These are phyloP conservation scores for Dolichoris vasculosae DNA, from an alignment of 1,140 invertebrate species.

Conservation along the genomic window DNA sequence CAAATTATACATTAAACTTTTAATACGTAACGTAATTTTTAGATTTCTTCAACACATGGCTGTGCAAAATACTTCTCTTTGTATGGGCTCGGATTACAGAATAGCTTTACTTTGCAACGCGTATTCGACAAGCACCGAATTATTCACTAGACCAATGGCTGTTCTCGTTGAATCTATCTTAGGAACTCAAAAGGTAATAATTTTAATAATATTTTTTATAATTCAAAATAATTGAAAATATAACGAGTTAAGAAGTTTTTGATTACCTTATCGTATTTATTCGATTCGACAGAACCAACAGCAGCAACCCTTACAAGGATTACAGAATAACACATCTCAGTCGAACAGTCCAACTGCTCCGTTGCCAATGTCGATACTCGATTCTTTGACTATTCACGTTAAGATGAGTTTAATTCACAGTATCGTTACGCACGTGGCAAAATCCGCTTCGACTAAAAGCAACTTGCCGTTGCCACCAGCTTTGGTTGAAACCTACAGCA, in stretches of 20 bases:
- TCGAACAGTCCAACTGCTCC: slow-evolving; percentile 84
- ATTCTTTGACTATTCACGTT: slow-evolving; percentile 96
- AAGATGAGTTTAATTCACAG: slow-evolving; percentile 99
- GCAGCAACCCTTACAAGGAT: slow-evolving; percentile 68
- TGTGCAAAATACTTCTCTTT: slow-evolving; percentile 80
- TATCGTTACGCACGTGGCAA: slow-evolving; percentile 92
- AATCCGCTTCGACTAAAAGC: slow-evolving; percentile 89
- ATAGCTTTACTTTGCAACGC: slow-evolving; percentile 96
- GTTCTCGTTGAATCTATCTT: slow-evolving; percentile 91
- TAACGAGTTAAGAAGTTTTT: background rate
- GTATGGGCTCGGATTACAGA: slow-evolving; percentile 88
- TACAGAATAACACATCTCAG: slow-evolving; percentile 73
- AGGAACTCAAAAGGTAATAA: slow-evolving; percentile 80
- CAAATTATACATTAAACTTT: slow-evolving; percentile 16
- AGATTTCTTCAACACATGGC: slow-evolving; percentile 89
- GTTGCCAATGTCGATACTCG: slow-evolving; percentile 92
- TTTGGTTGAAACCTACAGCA: slow-evolving; percentile 94
- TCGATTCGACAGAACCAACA: slow-evolving; percentile 65
- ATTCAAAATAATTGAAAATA: background rate
- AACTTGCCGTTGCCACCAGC: slow-evolving; percentile 90
- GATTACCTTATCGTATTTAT: background rate
- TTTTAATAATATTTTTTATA: no score
- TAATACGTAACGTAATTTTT: slow-evolving; percentile 39
- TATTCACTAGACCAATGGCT: slow-evolving; percentile 89
- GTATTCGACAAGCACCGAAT: slow-evolving; percentile 92